phyloP scores from a whole-genome alignment of 35 echinoderm and acorn worm species.

The Acanthaster planci region DNA sequence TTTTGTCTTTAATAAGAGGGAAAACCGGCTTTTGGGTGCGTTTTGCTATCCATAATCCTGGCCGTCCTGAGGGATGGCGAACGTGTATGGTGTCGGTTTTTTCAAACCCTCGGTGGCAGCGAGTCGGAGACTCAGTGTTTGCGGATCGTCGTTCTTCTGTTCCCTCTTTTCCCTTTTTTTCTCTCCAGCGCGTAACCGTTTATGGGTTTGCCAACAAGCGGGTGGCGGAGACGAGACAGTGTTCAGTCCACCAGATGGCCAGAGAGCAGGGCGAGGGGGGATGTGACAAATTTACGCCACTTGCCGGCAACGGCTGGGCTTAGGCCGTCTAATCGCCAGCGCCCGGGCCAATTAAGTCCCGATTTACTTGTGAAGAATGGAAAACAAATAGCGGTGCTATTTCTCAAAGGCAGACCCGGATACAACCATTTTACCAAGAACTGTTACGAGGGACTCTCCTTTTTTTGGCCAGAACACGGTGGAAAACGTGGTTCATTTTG shows the following conservation, averaged over 20 bases:
- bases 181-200: not conserved
- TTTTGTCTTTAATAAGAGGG: not conserved
- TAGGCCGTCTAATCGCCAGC: constrained; percentile 13
- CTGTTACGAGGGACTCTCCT: not conserved
- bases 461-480: too few species aligned
- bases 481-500: too few species aligned
- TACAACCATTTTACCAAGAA: not conserved
- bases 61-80: not conserved
- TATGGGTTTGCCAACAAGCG: not conserved
- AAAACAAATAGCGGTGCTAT: constrained; percentile 20
- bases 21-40: not conserved
- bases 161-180: not conserved
- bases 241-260: constrained; percentile 22
- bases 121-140: not conserved
- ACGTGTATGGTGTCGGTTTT: not conserved
- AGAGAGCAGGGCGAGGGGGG: not conserved
- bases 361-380: constrained; percentile 16
- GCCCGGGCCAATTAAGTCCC: constrained; percentile 27
- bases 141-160: not conserved
- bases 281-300: constrained; percentile 17
- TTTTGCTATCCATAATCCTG: constrained; percentile 13
- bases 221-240: not conserved
- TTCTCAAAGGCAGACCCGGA: constrained; percentile 5
- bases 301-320: not conserved
- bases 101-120: not conserved